Evolutionary conservation across 2,888 invertebrate genomes (phyloP).

Genomic region (Lasioglossum morio): DNA sequence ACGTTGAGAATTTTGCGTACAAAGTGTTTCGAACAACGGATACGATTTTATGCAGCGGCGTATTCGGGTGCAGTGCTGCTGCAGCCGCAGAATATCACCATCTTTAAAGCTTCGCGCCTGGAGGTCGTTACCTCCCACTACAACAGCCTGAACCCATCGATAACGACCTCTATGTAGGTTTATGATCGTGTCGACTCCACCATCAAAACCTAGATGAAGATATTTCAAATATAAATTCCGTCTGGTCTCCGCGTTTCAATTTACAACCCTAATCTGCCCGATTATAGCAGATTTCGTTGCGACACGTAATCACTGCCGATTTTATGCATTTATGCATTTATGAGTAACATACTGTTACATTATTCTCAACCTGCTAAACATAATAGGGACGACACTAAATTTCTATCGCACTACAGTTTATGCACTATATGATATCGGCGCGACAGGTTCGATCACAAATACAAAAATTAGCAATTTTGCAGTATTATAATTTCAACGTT

Average conservation of each 20-base stretch:
- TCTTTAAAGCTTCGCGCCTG: conserved; percentile 8
- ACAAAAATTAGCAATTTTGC: too few species aligned
- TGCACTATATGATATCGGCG: too few species aligned
- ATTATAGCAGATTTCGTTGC: background rate
- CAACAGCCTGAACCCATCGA: background rate
- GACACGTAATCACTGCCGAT: background rate
- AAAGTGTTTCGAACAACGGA: background rate
- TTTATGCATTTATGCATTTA: too few species aligned
- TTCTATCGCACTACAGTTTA: too few species aligned
- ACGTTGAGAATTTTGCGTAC: conserved; percentile 35
- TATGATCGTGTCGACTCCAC: background rate
- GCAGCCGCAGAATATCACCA: background rate
- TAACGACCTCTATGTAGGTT: conserved; percentile 7
- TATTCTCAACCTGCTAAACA: too few species aligned
- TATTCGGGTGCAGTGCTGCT: background rate
- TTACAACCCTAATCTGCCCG: background rate
- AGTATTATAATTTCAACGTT: too few species aligned
- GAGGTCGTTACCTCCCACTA: conserved; percentile 11
- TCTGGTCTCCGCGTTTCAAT: background rate
- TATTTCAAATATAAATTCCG: background rate
- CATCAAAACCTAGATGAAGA: background rate
- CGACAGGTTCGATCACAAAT: too few species aligned
- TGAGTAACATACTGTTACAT: too few species aligned
- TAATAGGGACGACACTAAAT: too few species aligned
- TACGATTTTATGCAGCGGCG: background rate